A percentile compares a stretch with the other conserved stretches of the same genome.
These are phyloP conservation scores for Orientallactaga bullata DNA, from an alignment of 2,113 vertebrate species.

Conservation along the genomic window DNA sequence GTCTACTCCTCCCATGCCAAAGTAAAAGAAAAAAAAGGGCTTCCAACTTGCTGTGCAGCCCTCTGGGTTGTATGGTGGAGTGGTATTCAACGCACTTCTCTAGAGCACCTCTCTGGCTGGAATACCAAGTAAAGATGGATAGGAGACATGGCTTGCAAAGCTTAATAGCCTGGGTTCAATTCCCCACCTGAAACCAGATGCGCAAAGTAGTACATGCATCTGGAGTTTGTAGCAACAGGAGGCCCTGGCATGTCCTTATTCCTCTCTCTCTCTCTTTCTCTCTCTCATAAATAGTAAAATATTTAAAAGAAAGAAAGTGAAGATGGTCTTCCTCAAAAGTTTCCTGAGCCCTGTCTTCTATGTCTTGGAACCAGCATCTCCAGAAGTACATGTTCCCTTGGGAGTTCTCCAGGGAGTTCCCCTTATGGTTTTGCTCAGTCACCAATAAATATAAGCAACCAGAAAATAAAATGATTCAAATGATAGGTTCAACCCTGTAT, in stretches of 20 bases:
- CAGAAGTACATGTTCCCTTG: neutral
- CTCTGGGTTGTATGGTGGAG: neutral
- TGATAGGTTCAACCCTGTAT: neutral
- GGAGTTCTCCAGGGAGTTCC: no score
- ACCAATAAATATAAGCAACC: no score
- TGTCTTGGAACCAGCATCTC: neutral
- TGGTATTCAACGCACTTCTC: neutral
- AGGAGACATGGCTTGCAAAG: no score
- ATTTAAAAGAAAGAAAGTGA: no score
- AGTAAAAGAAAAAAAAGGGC: neutral
- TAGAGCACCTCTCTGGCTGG: neutral
- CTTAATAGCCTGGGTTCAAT: no score
- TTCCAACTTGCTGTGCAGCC: neutral
- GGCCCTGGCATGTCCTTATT: no score
- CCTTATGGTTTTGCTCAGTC: no score
- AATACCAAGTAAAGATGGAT: neutral
- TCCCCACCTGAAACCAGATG: no score
- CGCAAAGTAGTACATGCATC: no score
- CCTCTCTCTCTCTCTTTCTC: no score
- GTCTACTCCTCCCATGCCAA: neutral
- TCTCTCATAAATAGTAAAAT: no score
- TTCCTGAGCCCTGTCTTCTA: neutral
- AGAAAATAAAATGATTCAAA: neutral
- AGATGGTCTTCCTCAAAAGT: conserved; percentile 15
- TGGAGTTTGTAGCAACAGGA: no score